Evolutionary conservation across 2,797 vertebrate genomes (phyloP).

Genomic region (Sebastiscus albofasciatus): DNA sequence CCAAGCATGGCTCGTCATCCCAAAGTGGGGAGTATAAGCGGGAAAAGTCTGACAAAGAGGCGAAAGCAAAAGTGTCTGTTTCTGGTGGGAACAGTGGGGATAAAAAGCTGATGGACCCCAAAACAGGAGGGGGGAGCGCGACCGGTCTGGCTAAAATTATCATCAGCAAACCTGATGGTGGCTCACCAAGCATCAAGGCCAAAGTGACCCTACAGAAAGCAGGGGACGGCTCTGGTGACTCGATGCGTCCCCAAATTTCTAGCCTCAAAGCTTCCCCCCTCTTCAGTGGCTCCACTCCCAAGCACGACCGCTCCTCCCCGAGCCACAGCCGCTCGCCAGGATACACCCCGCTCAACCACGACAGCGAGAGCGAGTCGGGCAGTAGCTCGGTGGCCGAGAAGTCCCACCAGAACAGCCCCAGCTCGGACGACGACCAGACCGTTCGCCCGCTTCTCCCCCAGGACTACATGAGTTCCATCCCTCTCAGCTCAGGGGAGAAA

Average conservation of each 20-base stretch:
- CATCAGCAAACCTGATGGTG: slow-evolving; percentile 97
- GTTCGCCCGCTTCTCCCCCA: slow-evolving; percentile 85
- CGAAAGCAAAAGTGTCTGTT: slow-evolving; percentile 92
- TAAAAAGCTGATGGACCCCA: slow-evolving; percentile 93
- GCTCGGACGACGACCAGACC: slow-evolving; percentile 93
- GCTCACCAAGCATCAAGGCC: slow-evolving; percentile 97
- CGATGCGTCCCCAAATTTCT: slow-evolving; percentile 91
- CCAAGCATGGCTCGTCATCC: slow-evolving; percentile 89
- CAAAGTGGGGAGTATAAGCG: slow-evolving; percentile 93
- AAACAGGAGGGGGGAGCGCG: slow-evolving; percentile 87
- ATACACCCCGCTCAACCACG: slow-evolving; percentile 94
- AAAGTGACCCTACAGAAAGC: slow-evolving; percentile 97
- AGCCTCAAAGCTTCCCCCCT: slow-evolving; percentile 95
- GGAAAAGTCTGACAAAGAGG: slow-evolving; percentile 95
- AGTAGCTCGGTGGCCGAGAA: slow-evolving; percentile 97
- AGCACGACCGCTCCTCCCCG: slow-evolving; percentile 96
- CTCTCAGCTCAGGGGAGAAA: slow-evolving; percentile 90
- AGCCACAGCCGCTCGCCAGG: slow-evolving; percentile 98
- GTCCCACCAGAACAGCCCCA: slow-evolving; percentile 98
- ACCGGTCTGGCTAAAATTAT: slow-evolving; percentile 97
- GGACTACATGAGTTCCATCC: slow-evolving; percentile 87
- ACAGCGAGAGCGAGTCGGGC: slow-evolving; percentile 98
- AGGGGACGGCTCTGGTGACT: slow-evolving; percentile 89
- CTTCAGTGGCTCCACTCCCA: slow-evolving; percentile 97
- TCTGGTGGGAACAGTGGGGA: slow-evolving; percentile 89